Evolutionary conservation across 1,140 invertebrate genomes (phyloP).

Genomic region (Pemphigus obesinymphae): DNA sequence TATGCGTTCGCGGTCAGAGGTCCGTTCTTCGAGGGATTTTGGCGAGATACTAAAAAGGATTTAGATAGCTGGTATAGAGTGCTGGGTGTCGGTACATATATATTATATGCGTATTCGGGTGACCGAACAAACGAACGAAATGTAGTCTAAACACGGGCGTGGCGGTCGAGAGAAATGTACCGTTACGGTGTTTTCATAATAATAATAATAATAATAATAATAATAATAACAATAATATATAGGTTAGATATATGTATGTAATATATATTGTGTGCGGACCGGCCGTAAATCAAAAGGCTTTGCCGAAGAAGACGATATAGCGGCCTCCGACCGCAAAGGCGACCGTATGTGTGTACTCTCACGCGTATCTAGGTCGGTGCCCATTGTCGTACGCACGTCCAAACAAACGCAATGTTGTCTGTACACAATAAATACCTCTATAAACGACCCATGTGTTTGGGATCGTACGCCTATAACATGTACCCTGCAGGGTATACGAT

Average conservation of each 20-base stretch:
- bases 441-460: neutral
- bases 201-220: too few species aligned
- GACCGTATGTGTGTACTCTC: too few species aligned
- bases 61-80: too few species aligned
- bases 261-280: neutral
- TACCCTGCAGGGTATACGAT: neutral
- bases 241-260: too few species aligned
- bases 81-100: too few species aligned
- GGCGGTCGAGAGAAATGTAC: neutral
- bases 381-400: conserved; percentile 35
- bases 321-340: conserved; percentile 30
- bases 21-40: neutral
- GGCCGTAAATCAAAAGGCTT: conserved; percentile 21
- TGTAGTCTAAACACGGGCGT: conserved; percentile 24
- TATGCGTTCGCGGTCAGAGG: neutral
- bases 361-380: neutral
- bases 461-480: too few species aligned
- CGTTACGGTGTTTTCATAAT: conserved; percentile 4
- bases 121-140: neutral
- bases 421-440: conserved; percentile 3
- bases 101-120: neutral
- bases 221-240: too few species aligned
- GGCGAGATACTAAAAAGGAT: neutral
- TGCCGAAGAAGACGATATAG: neutral
- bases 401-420: conserved; percentile 17